Conservation (phyloP, 30 jellyfish, hydroid and myxozoan species). For the Clytia hemisphaerica region DNA sequence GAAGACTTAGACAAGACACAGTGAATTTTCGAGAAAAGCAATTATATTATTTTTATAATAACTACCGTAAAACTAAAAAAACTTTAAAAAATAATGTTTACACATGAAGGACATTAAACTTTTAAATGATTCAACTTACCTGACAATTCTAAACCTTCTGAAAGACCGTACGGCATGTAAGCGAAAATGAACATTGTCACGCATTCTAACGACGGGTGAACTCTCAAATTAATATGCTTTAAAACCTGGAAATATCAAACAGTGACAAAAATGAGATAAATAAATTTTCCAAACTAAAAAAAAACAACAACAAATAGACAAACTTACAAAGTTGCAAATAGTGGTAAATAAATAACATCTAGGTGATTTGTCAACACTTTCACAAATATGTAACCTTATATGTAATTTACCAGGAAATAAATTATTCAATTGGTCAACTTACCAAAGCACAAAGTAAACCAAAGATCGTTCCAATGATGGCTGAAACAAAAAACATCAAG, state of each 20-base stretch:
- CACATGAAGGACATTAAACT: neutral
- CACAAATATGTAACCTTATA: neutral
- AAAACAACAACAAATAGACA: too few relatives aligned
- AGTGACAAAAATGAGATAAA: too few relatives aligned
- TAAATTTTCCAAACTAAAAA: too few relatives aligned
- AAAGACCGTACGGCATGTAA: constrained; percentile 85
- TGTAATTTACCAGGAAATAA: too few relatives aligned
- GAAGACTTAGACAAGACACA: too few relatives aligned
- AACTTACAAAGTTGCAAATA: too few relatives aligned
- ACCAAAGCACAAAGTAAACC: constrained; percentile 82
- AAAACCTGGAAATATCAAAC: constrained; percentile 34
- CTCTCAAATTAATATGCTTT: constrained; percentile 42
- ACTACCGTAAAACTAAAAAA: too few relatives aligned
- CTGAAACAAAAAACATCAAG: constrained; percentile 80
- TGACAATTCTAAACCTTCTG: constrained; percentile 79
- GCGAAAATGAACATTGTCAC: constrained; percentile 74
- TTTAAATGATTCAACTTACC: constrained; percentile 25
- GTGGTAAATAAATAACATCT: too few relatives aligned
- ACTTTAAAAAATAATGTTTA: neutral
- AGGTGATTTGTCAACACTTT: neutral
- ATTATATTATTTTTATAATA: too few relatives aligned
- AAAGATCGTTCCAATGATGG: constrained; percentile 73
- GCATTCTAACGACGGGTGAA: constrained; percentile 78
- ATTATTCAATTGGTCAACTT: too few relatives aligned
- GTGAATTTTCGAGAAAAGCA: too few relatives aligned